These are phyloP conservation scores for Hirtodrosophila alboralis DNA, from an alignment of 2,888 invertebrate species.

Conservation along the genomic window DNA sequence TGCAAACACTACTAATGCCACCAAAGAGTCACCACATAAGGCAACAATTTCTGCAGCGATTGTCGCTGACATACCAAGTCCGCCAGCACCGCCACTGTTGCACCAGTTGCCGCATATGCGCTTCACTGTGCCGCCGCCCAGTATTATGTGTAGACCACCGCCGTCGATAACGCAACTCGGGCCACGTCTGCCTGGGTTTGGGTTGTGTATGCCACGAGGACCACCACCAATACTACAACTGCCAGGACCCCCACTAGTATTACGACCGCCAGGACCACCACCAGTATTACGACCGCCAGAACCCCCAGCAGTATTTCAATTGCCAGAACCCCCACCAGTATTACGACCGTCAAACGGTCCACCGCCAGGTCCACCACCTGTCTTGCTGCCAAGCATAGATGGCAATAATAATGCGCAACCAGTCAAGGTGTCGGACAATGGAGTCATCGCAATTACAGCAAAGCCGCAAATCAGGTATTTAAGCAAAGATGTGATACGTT, in stretches of 20 bases:
- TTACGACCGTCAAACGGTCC: too few species aligned
- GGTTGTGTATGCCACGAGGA: constrained; percentile 84
- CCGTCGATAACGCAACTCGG: constrained; percentile 85
- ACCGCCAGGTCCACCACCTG: too few species aligned
- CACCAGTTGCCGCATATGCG: constrained; percentile 83
- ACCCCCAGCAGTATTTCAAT: too few species aligned
- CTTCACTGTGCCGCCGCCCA: constrained; percentile 83
- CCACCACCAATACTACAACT: constrained; percentile 84
- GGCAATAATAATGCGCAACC: constrained; percentile 73
- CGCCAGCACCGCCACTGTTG: constrained; percentile 68
- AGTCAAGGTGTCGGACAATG: constrained; percentile 86
- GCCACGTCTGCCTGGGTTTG: constrained; percentile 73
- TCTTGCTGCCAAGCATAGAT: constrained; percentile 87
- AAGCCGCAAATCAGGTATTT: constrained; percentile 96
- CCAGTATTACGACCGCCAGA: too few species aligned
- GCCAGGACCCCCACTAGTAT: constrained; percentile 79
- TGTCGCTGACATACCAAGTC: constrained; percentile 64
- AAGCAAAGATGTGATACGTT: constrained; percentile 96
- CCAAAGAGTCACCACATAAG: constrained; percentile 33
- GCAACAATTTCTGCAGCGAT: constrained; percentile 2
- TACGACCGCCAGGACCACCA: constrained; percentile 86
- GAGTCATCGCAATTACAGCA: constrained; percentile 95
- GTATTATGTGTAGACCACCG: constrained; percentile 86
- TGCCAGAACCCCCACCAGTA: too few species aligned
- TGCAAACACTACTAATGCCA: constrained; percentile 64